Percentiles rank a stretch among this genome's conserved stretches.
These are phyloP conservation scores for Ennomos quercinarius DNA, from an alignment of 2,888 invertebrate species.

Conservation along the genomic window DNA sequence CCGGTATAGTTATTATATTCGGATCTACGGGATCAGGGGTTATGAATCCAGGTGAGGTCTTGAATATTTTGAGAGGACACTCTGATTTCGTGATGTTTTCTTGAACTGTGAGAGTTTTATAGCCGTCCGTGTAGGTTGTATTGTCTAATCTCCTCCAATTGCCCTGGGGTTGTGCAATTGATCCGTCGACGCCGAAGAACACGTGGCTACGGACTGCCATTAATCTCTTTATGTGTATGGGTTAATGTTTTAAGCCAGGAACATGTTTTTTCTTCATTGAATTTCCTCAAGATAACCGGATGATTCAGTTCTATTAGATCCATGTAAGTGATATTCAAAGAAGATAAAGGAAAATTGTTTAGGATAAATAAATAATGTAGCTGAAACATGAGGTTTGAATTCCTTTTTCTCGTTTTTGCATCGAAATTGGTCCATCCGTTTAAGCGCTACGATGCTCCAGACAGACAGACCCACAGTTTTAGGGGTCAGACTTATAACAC, in stretches of 20 bases:
- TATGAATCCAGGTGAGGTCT: neutral
- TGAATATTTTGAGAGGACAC: neutral
- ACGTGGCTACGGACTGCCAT: neutral
- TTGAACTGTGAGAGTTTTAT: neutral
- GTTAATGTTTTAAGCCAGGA: constrained; percentile 11
- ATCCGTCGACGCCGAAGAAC: neutral
- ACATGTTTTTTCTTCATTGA: constrained; percentile 17
- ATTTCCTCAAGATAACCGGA: neutral
- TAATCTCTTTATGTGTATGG: neutral
- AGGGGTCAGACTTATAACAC: constrained; percentile 16
- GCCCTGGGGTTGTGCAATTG: neutral
- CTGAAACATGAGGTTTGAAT: too few relatives aligned
- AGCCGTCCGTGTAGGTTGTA: neutral
- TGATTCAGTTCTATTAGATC: too few relatives aligned
- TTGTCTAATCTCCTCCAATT: neutral
- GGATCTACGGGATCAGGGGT: neutral
- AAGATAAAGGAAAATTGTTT: too few relatives aligned
- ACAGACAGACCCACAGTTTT: constrained; percentile 18
- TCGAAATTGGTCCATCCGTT: constrained; percentile 18
- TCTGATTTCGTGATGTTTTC: neutral
- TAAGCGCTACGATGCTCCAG: constrained; percentile 18
- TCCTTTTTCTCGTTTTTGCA: too few relatives aligned
- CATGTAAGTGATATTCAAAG: too few relatives aligned
- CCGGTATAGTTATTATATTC: neutral
- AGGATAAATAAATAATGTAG: too few relatives aligned